Conservation (phyloP, 1,140 invertebrate genomes). For the Ceratosolen solmsi region DNA sequence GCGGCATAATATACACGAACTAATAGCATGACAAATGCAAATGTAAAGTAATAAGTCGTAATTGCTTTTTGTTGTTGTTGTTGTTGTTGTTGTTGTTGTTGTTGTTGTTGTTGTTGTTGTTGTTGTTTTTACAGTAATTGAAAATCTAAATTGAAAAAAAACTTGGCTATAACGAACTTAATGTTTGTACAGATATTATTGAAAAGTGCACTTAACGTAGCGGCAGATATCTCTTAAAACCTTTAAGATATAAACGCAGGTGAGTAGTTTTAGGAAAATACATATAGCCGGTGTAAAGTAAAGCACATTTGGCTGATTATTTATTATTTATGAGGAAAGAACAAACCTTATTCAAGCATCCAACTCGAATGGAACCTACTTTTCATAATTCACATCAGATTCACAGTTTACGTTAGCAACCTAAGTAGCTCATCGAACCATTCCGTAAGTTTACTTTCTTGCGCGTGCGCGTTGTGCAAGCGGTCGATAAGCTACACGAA, state of each 20-base stretch:
- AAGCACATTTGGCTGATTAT: not conserved
- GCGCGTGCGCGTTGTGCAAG: no score
- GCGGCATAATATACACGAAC: no score
- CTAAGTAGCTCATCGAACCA: not conserved
- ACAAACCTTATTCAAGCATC: not conserved
- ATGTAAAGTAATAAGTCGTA: not conserved
- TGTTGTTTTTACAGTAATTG: no score
- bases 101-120: no score
- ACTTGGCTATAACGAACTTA: no score
- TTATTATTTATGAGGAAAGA: not conserved
- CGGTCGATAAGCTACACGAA: not conserved
- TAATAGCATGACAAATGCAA: not conserved
- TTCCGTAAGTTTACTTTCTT: not conserved
- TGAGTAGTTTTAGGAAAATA: not conserved
- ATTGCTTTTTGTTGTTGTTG: no score
- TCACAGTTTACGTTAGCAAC: not conserved
- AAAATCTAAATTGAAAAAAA: no score
- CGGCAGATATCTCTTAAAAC: not conserved
- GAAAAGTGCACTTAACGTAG: not conserved
- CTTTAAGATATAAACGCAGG: not conserved
- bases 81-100: not conserved
- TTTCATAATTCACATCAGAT: not conserved
- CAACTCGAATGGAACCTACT: not conserved
- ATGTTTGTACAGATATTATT: not conserved
- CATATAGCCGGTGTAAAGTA: not conserved